Base-by-base conservation (phyloP, 2,888 invertebrate species). In the Leucophenga maculata region DNA sequence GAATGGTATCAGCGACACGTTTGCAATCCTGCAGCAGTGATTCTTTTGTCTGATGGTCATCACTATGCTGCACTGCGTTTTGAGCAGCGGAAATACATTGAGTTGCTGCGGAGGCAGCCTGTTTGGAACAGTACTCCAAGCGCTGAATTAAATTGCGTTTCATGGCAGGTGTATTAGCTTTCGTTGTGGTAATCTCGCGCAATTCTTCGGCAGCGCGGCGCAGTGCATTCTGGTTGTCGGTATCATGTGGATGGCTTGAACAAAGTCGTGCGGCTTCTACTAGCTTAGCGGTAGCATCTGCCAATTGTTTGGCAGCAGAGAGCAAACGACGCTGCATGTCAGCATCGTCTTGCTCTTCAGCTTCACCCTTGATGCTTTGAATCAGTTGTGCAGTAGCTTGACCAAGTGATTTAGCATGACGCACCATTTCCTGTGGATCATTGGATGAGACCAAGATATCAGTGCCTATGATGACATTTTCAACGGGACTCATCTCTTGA, bases 271-370 rank as follows among this genome's bases (percentile, higher is more conserved):
- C 98, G 0, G 98, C 97, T 88, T 99, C 98, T 26, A 99, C 98
- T 94, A 99, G 95, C 77, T 95, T 92, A 0, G 98, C 96, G 0
- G 99, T 99, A 0, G 99, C 99, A 88, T 99, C 98, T 0, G 99
- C 99, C 57, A 96, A 87, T 69, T 95, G 92, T 86, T 98, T 98
- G 16, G 99, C 99, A 0, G 99, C 99, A 0, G 97, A 97, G 59
- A 99, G 88, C 66, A 99, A 89, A 69, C 95, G 92, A 75, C 95
- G 93, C 83, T 98, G 97, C n/a, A 94, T 91, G 68, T 97, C 97
- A 0, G 96, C 93, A 86, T 95, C 95, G 0, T 94, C 93, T 82
- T 96, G 94, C 50, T 92, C 92, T 83, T 97, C 97, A 0, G 99
- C 99, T 86, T 99, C 97, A 60, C 96, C 93, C 90, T 98, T 97